Base-by-base conservation (phyloP, 2,888 invertebrate genomes). In the Conus canariensis region DNA sequence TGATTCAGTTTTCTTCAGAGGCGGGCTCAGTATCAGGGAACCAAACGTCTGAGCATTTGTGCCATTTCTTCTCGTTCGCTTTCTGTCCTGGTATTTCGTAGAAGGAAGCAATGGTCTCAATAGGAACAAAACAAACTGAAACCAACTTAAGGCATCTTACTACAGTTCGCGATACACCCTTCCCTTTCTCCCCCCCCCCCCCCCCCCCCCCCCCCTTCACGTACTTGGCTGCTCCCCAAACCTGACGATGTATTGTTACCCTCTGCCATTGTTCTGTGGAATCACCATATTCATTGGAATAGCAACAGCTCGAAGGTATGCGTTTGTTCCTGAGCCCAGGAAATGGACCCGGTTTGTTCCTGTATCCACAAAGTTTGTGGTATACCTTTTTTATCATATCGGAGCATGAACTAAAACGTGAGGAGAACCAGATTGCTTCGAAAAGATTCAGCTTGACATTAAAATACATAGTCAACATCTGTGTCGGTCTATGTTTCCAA, bases 301-400 rank as follows among this genome's bases (percentile, higher is more conserved):
- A 3, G 6, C 16, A 64, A 64, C 16, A 14, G 16, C 16, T 64
- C 4, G 60, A n/a, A n/a, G 8, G n/a, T 74, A n/a, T n/a, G n/a
- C 22, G 77, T 80, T 12, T 30, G 22, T 30, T 30, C 45, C 30
- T 80, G 14, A 80, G 14, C 30, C 77, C 0, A n/a, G 74, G n/a
- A 74, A 25, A 80, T 45, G 8, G 82, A 83, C 56, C 82, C 82
- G 82, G 82, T 83, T 83, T 83, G 14, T 77, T 83, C 58, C 19
- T 83, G 10, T 14, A 58, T 22, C 82, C 22, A 56, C 82, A 22
- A 16, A 19, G 14, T 30, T 14, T 80, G 77, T 30, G 77, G 77
- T 30, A 30, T 30, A 45, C 30, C 12, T 30, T 70, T 14, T 70
- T 70, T 64, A 64, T 64, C 77, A 80, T 80, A 80, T 80, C 30